These are phyloP conservation scores for Procapra przewalskii DNA, from an alignment of 2,113 vertebrate species.

Conservation along the genomic window DNA sequence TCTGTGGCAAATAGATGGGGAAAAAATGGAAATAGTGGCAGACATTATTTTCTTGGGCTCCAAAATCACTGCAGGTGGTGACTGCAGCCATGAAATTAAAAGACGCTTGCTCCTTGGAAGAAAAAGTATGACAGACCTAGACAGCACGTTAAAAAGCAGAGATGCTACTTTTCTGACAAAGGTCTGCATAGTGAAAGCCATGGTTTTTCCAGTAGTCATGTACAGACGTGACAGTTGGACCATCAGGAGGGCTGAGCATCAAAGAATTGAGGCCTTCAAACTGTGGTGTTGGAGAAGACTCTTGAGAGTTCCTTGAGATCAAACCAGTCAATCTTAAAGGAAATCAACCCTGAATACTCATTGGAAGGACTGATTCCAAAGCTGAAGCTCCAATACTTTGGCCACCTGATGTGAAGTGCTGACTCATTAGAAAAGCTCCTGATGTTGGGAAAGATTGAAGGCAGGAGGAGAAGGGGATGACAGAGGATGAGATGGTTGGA, in stretches of 20 bases:
- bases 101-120: not conserved
- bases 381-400: not conserved
- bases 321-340: not conserved
- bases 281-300: not conserved
- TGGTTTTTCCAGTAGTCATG: not conserved
- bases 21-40: not conserved
- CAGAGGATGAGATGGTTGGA: not conserved
- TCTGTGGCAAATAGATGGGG: not conserved
- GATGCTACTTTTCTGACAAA: not conserved
- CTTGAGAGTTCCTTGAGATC: not conserved
- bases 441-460: not conserved
- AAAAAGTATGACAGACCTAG: not conserved
- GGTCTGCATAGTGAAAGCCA: not conserved
- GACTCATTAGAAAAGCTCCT: not conserved
- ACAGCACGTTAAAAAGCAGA: not conserved
- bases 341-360: not conserved
- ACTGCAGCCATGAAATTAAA: not conserved
- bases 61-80: not conserved
- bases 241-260: not conserved
- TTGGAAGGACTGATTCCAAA: not conserved
- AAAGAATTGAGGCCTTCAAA: not conserved
- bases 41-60: not conserved
- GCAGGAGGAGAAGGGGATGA: not conserved
- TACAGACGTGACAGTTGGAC: not conserved
- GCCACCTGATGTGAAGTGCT: not conserved